A percentile compares a stretch with the other conserved stretches of the same genome.
phyloP scores from a whole-genome alignment of 2,797 vertebrate species.

The Sphaeramia orbicularis region DNA sequence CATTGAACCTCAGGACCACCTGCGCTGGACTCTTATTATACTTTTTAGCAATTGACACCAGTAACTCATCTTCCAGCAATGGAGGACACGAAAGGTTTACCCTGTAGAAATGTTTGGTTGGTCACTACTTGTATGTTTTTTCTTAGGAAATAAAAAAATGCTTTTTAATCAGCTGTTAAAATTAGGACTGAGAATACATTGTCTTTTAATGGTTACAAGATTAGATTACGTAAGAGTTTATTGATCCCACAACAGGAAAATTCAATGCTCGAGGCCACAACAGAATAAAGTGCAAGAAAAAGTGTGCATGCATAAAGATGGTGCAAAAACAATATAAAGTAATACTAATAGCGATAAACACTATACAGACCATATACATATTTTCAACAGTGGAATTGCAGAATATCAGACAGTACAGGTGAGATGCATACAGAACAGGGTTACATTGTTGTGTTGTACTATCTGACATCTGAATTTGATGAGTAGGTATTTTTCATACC shows the following conservation, averaged over 20 bases:
- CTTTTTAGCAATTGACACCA: constrained; percentile 87
- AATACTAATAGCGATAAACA: too few relatives aligned
- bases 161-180: not conserved
- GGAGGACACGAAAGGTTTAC: constrained; percentile 91
- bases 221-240: too few relatives aligned
- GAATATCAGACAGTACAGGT: too few relatives aligned
- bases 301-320: too few relatives aligned
- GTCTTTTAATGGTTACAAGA: not conserved
- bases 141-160: not conserved
- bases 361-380: too few relatives aligned
- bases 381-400: too few relatives aligned
- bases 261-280: too few relatives aligned
- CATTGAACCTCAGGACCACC: constrained; percentile 90
- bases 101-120: constrained; percentile 79
- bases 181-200: not conserved
- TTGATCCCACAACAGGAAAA: too few relatives aligned
- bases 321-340: too few relatives aligned
- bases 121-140: not conserved
- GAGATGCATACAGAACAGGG: too few relatives aligned
- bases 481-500: constrained; percentile 77
- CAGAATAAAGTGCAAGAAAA: too few relatives aligned
- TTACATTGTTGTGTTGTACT: too few relatives aligned
- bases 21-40: constrained; percentile 92
- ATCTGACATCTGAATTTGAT: not conserved
- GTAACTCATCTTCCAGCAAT: constrained; percentile 87